Evolutionary conservation across 2,797 vertebrate species (phyloP).

Genomic region (Oreochromis mossambicus): DNA sequence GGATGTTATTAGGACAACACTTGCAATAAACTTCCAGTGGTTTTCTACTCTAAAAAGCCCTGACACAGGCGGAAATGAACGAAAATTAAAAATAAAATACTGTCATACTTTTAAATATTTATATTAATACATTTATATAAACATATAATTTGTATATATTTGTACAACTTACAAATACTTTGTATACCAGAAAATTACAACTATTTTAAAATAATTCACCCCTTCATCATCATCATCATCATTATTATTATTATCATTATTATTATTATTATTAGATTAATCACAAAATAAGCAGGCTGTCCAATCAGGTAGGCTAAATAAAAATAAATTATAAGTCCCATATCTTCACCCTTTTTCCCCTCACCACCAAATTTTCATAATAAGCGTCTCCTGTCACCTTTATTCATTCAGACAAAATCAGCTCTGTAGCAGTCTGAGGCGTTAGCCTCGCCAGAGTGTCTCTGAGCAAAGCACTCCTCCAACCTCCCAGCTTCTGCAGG

Average conservation of each 20-base stretch:
- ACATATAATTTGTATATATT: background rate
- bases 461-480: background rate
- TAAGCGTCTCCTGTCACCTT: background rate
- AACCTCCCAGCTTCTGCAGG: background rate
- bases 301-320: background rate
- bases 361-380: background rate
- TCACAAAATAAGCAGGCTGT: background rate
- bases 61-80: background rate
- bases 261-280: background rate
- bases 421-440: background rate
- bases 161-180: background rate
- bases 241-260: accelerated
- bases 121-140: background rate
- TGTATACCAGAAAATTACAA: background rate
- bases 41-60: background rate
- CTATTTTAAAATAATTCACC: background rate
- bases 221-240: background rate
- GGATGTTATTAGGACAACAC: background rate
- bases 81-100: background rate
- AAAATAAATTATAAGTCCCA: background rate
- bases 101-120: background rate
- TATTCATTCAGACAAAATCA: background rate
- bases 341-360: background rate
- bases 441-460: background rate
- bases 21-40: background rate